A percentile compares a stretch with the other conserved stretches of the same genome.
phyloP scores from a whole-genome alignment of 2,888 invertebrate species.

The Cremastinae sp. region DNA sequence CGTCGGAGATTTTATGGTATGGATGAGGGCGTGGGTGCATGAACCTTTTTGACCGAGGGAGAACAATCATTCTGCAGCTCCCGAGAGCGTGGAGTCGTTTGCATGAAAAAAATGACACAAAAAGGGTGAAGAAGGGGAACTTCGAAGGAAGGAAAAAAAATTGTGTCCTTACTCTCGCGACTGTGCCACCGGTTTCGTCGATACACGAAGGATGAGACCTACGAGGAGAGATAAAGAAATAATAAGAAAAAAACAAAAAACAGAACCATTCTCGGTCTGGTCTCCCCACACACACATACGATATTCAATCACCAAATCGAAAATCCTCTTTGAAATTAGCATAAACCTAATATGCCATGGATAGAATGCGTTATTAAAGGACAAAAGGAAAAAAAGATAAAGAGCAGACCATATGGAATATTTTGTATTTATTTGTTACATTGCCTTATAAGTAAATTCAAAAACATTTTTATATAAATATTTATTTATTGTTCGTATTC shows the following conservation, averaged over 20 bases:
- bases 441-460: neutral
- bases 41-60: slow-evolving; percentile 1
- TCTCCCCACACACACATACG: slow-evolving; percentile 25
- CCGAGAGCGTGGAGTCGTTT: slow-evolving; percentile 11
- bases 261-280: neutral
- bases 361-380: slow-evolving; percentile 79
- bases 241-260: neutral
- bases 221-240: neutral
- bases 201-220: slow-evolving; percentile 40
- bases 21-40: slow-evolving; percentile 10
- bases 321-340: slow-evolving; percentile 75
- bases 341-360: slow-evolving; percentile 79
- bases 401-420: slow-evolving; percentile 7
- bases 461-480: too few species aligned
- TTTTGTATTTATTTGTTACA: slow-evolving; percentile 28
- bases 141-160: slow-evolving; percentile 30
- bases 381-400: slow-evolving; percentile 41
- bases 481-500: too few species aligned
- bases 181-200: slow-evolving; percentile 26
- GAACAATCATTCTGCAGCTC: slow-evolving; percentile 30
- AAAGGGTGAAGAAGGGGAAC: neutral
- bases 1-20: slow-evolving; percentile 11
- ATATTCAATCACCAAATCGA: slow-evolving; percentile 70
- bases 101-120: neutral
- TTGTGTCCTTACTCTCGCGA: slow-evolving; percentile 48